Conservation (phyloP, 2,888 invertebrate species). For the Thymelicus acteon region DNA sequence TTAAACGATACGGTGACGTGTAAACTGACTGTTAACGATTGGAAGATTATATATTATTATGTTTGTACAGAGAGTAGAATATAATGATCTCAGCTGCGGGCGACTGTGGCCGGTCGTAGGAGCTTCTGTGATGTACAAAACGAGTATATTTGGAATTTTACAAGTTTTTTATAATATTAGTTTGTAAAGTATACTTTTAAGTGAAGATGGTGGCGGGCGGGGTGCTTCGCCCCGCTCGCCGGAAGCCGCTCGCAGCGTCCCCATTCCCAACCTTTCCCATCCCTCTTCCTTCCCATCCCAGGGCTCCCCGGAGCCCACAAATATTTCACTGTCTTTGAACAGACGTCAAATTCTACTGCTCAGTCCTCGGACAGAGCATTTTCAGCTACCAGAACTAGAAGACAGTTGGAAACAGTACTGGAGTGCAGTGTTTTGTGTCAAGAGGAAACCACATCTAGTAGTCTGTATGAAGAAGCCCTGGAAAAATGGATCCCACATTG, state of each 20-base stretch:
- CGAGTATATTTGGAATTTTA: conserved; percentile 83
- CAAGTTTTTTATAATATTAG: conserved; percentile 84
- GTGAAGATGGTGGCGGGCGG: conserved; percentile 70
- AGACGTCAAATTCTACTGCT: conserved; percentile 41
- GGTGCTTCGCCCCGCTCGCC: conserved; percentile 52
- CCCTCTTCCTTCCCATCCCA: conserved; percentile 56
- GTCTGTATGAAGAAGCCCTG: neutral
- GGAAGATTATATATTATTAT: conserved; percentile 70
- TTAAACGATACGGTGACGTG: conserved; percentile 72
- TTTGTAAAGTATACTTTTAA: conserved; percentile 81
- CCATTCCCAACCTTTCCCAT: conserved; percentile 46
- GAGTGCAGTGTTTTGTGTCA: too few species aligned
- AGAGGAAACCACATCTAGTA: neutral
- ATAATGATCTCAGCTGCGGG: conserved; percentile 81
- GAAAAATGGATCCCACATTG: neutral
- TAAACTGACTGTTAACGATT: conserved; percentile 73
- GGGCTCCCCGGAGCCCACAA: conserved; percentile 52
- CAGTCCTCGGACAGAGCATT: conserved; percentile 36
- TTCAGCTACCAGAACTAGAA: conserved; percentile 39
- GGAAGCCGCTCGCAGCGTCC: conserved; percentile 69
- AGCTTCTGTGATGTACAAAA: conserved; percentile 84
- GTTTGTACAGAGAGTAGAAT: conserved; percentile 77
- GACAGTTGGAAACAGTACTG: neutral
- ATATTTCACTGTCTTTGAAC: conserved; percentile 46
- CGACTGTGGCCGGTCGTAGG: conserved; percentile 60